Percentiles rank a stretch among this genome's conserved stretches.
Conservation (phyloP, 2,888 invertebrate species). For the Allygus modestus region DNA sequence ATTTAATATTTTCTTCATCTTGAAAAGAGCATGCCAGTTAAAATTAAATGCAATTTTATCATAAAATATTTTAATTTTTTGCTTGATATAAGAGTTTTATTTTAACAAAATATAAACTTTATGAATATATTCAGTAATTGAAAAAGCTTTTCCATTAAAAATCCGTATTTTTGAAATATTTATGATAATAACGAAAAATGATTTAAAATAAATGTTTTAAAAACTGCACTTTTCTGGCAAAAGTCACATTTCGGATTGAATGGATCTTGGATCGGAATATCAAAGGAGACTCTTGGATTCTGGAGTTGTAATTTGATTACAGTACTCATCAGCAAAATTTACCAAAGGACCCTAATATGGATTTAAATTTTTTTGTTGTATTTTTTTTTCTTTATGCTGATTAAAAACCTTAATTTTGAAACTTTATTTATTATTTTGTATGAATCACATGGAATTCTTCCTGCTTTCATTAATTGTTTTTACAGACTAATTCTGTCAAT, state of each 20-base stretch:
- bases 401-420: neutral
- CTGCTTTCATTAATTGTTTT: neutral
- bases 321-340: neutral
- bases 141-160: too few species aligned
- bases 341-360: neutral
- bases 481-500: constrained; percentile 32
- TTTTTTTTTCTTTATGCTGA: constrained; percentile 9
- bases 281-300: constrained; percentile 17
- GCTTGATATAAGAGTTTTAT: too few species aligned
- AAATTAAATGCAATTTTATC: neutral
- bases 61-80: neutral
- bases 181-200: too few species aligned
- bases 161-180: too few species aligned
- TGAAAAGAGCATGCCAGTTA: too few species aligned
- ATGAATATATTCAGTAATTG: too few species aligned
- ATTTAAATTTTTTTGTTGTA: neutral
- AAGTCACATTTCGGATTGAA: constrained; percentile 28
- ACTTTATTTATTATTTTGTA: neutral
- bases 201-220: too few species aligned
- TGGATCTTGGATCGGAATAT: constrained; percentile 24
- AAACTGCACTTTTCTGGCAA: neutral
- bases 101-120: too few species aligned
- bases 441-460: neutral
- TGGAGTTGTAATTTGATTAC: neutral
- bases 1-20: too few species aligned